These are phyloP conservation scores for Yponomeuta cagnagella DNA, from an alignment of 2,888 invertebrate genomes.

Conservation along the genomic window DNA sequence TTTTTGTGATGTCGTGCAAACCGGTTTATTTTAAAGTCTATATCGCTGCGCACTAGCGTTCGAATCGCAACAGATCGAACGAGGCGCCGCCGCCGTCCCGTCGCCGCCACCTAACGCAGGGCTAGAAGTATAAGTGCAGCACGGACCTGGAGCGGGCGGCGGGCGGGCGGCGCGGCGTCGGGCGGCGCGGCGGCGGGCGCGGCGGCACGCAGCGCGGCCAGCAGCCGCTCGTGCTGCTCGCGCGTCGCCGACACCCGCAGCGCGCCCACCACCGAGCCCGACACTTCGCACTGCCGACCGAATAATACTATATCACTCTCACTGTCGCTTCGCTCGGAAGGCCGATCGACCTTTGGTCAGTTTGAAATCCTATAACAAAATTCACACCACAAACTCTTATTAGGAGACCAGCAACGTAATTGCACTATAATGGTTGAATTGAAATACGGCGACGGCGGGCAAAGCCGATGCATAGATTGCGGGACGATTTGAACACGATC, in stretches of 20 bases:
- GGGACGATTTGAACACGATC: no score
- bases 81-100: no score
- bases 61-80: no score
- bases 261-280: conserved; percentile 87
- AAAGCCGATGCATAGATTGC: no score
- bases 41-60: no score
- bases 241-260: conserved; percentile 90
- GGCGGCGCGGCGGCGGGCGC: conserved; percentile 26
- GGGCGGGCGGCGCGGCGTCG: conserved; percentile 23
- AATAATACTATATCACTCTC: neutral
- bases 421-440: no score
- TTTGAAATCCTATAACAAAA: no score
- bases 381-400: no score
- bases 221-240: conserved; percentile 91
- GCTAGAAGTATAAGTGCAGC: neutral
- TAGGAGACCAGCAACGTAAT: no score
- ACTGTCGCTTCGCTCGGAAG: neutral
- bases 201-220: conserved; percentile 78
- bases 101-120: neutral
- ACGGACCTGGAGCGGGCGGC: conserved; percentile 13
- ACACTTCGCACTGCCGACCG: conserved; percentile 69
- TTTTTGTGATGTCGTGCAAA: no score
- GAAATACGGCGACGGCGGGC: no score
- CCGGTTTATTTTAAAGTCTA: no score
- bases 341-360: neutral